A percentile compares a stretch with the other conserved stretches of the same genome.
Conservation (phyloP, 2,113 vertebrate genomes). For the Nycticebus coucang region DNA sequence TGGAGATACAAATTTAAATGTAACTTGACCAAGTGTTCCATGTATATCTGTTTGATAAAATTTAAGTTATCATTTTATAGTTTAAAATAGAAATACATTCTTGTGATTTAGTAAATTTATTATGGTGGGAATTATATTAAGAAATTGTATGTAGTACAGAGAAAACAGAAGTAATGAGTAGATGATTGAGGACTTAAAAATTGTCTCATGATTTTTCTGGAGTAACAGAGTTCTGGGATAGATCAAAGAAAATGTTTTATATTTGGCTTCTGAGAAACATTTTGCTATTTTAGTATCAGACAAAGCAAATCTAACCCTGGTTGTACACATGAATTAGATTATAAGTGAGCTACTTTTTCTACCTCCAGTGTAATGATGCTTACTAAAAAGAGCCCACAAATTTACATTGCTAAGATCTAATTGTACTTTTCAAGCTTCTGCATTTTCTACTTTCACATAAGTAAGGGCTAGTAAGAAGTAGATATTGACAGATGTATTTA, state of each 20-base stretch:
- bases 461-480: neutral
- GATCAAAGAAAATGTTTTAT: conserved; percentile 7
- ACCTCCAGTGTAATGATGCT: neutral
- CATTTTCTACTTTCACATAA: neutral
- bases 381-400: neutral
- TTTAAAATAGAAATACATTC: conserved; percentile 15
- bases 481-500: neutral
- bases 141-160: neutral
- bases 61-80: conserved; percentile 2
- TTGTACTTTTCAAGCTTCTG: neutral
- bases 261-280: neutral
- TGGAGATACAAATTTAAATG: conserved; percentile 24
- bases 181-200: conserved; percentile 21
- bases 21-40: neutral
- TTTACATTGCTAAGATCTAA: conserved; percentile 36
- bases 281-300: neutral
- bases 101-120: conserved; percentile 3
- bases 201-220: conserved; percentile 13
- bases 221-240: conserved; percentile 3
- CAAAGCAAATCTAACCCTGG: neutral
- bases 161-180: conserved; percentile 29
- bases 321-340: neutral
- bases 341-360: neutral
- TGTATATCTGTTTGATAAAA: conserved; percentile 40
- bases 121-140: neutral